Evolutionary conservation across 2,888 invertebrate genomes (phyloP).

Genomic region (Cheilosia grossa): DNA sequence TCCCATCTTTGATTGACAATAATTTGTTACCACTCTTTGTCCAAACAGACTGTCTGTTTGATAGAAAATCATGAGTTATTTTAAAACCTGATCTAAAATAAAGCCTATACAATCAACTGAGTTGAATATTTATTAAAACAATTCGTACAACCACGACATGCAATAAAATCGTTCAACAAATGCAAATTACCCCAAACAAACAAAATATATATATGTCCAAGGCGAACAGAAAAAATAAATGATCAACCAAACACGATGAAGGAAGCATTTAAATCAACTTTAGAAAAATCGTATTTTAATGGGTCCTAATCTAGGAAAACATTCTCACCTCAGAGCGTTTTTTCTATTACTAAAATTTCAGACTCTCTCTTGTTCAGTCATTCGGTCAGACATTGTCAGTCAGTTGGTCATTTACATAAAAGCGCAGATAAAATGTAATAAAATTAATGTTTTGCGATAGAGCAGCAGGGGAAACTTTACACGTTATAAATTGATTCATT

Average conservation of each 20-base stretch:
- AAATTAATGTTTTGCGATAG: conserved; percentile 74
- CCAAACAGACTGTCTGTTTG: conserved; percentile 29
- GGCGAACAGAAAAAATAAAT: neutral
- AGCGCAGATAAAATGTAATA: conserved; percentile 71
- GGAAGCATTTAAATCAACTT: conserved; percentile 35
- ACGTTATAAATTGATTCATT: conserved; percentile 67
- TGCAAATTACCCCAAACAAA: conserved; percentile 35
- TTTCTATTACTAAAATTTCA: conserved; percentile 26
- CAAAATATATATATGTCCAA: neutral
- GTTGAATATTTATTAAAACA: conserved; percentile 29
- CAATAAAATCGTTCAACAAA: conserved; percentile 35
- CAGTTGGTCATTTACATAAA: conserved; percentile 59
- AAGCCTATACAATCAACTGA: neutral
- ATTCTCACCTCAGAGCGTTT: conserved; percentile 58
- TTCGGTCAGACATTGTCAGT: conserved; percentile 15
- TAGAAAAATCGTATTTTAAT: conserved; percentile 62
- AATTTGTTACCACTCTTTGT: conserved; percentile 38
- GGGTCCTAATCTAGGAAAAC: conserved; percentile 48
- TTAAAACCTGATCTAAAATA: conserved; percentile 27
- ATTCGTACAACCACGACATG: conserved; percentile 47
- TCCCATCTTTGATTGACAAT: conserved; percentile 37
- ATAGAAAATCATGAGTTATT: neutral
- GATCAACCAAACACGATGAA: neutral
- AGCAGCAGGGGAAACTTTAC: conserved; percentile 44
- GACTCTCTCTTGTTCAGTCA: conserved; percentile 36